Evolutionary conservation across 37 sponge, comb jelly and placozoan species (phyloP).

Genomic region (Spongilla lacustris): DNA sequence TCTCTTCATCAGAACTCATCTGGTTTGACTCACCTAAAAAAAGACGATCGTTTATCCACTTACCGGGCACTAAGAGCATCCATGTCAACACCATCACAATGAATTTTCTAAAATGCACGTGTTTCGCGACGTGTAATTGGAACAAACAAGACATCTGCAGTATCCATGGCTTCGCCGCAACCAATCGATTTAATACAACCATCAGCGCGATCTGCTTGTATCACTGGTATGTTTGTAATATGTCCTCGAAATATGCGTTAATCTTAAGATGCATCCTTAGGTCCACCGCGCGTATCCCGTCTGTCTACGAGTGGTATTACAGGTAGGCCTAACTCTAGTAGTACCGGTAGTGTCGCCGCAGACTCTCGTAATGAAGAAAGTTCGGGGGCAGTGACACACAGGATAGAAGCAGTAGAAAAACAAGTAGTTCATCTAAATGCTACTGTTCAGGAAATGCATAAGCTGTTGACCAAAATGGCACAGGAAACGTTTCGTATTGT

Average conservation of each 20-base stretch:
- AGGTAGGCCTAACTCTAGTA: background rate
- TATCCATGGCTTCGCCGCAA: slow-evolving; percentile 1
- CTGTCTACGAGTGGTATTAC: background rate
- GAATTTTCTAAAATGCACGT: background rate
- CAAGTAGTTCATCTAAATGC: background rate
- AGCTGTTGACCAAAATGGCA: background rate
- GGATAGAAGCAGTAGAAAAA: background rate
- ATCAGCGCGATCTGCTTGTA: background rate
- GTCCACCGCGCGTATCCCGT: background rate
- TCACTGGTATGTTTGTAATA: background rate
- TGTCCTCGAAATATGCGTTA: background rate
- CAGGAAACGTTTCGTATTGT: background rate
- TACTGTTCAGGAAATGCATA: background rate
- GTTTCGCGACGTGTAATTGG: slow-evolving; percentile 1
- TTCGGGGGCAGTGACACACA: background rate
- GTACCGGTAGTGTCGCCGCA: slow-evolving; percentile 1
- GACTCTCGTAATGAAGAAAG: slow-evolving; percentile 1
- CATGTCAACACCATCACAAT: background rate
- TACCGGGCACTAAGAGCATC: too few species aligned
- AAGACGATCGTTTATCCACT: too few species aligned
- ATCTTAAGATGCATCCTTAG: background rate
- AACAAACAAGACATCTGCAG: background rate
- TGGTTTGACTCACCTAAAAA: too few species aligned
- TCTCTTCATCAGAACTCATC: too few species aligned
- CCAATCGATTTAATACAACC: background rate